Percentiles rank a stretch among this genome's conserved stretches.
Evolutionary conservation across 2,888 invertebrate species (phyloP).

Genomic region (Leucozona laternaria): DNA sequence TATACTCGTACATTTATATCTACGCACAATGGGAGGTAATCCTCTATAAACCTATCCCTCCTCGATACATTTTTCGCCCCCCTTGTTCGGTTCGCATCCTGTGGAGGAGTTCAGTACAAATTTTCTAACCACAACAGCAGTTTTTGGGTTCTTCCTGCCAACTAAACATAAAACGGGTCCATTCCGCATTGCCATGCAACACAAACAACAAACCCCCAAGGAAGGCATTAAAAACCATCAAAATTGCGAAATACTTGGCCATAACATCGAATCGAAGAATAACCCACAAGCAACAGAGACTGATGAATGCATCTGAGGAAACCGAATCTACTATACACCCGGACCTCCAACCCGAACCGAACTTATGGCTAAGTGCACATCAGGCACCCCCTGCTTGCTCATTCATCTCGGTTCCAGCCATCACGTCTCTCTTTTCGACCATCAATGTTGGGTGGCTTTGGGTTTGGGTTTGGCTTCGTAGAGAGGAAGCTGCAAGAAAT

Average conservation of each 20-base stretch:
- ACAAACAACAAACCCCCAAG: slow-evolving; percentile 38
- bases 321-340: slow-evolving; percentile 7
- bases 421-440: slow-evolving; percentile 38
- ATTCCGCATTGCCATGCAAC: slow-evolving; percentile 12
- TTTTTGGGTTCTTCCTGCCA: slow-evolving; percentile 46
- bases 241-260: slow-evolving; percentile 66
- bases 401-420: slow-evolving; percentile 63
- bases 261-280: slow-evolving; percentile 56
- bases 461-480: not conserved
- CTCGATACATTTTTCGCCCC: not conserved
- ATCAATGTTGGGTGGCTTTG: slow-evolving; percentile 35
- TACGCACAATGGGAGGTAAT: slow-evolving; percentile 51
- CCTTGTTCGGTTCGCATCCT: slow-evolving; percentile 60
- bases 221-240: slow-evolving; percentile 69
- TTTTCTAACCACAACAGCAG: slow-evolving; percentile 69
- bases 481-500: slow-evolving; percentile 34
- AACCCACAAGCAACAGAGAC: slow-evolving; percentile 41
- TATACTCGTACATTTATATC: slow-evolving; percentile 5
- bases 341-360: not conserved
- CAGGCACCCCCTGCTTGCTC: slow-evolving; percentile 17
- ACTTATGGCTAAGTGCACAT: slow-evolving; percentile 49
- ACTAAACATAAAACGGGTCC: slow-evolving; percentile 26
- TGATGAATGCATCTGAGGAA: slow-evolving; percentile 45
- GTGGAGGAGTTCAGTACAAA: slow-evolving; percentile 49
- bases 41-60: not conserved